Base-by-base conservation (phyloP, 2,888 invertebrate genomes). In the Polydesmus complanatus region DNA sequence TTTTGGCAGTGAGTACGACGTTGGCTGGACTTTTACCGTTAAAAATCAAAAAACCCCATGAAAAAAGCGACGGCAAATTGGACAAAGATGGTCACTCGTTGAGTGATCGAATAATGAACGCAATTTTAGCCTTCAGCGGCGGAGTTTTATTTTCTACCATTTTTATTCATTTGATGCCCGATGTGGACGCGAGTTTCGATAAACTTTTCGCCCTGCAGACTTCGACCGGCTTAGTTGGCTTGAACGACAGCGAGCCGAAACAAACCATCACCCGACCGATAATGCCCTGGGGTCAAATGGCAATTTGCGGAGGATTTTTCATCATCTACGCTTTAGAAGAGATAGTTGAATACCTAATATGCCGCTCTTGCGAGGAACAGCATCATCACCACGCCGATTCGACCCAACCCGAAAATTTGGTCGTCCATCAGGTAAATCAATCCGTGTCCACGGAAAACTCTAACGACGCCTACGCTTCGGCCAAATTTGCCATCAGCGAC, bases 81-180 rank as follows among this genome's bases (percentile, higher is more conserved):
- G n/a, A n/a, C n/a, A n/a, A n/a, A n/a, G 25, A 48, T 19, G 21
- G 8, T 21, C 18, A 14, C 2, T 27, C n/a, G 19, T n/a, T 19
- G 14, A n/a, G 52, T 21, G 18, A 51, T 1, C 50, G 27, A 22
- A 14, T 37, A 1, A 37, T 60, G 14, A 60, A 60, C 25, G 60
- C 48, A 3, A 26, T 87, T 25, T 75, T 89, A 23, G 83, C 86
- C n/a, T 84, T 88, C 66, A 89, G 88, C 19, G 89, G 88, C n/a
- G 89, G 89, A 11, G 88, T 89, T 0, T 75, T 90, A 21, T 74
- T 90, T 49, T 83, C 84, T 64, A 89, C 89, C 1, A 88, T 88
- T 2, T 88, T 90, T 70, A 73, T 88, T 66, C 89, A 90, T 69
- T 75, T 90, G 68, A 75, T 88, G 60, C 89, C 89, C 1, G 89